Conservation (phyloP, 2,888 invertebrate species). For the Amiota communis region DNA sequence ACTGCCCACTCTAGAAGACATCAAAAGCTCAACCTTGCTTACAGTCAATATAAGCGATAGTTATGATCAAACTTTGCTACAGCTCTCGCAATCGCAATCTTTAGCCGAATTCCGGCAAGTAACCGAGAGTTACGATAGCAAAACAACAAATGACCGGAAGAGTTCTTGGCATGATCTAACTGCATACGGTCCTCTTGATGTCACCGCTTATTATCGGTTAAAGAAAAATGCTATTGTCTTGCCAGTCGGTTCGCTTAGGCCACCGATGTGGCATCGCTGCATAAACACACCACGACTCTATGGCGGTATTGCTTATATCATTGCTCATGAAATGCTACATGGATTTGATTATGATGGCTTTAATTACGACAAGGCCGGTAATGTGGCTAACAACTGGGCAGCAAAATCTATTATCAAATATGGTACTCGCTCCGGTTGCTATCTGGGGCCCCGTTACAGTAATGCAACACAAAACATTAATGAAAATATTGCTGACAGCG, state of each 20-base stretch:
- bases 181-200: slow-evolving; percentile 57
- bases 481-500: slow-evolving; percentile 69
- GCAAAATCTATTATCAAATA: slow-evolving; percentile 63
- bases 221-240: slow-evolving; percentile 64
- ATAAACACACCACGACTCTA: slow-evolving; percentile 45
- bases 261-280: slow-evolving; percentile 50
- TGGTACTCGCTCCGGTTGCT: slow-evolving; percentile 62
- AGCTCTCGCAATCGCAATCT: slow-evolving; percentile 47
- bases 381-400: slow-evolving; percentile 57
- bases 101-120: slow-evolving; percentile 43
- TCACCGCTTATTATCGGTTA: slow-evolving; percentile 68
- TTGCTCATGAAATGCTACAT: slow-evolving; percentile 68
- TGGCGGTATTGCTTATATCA: slow-evolving; percentile 63
- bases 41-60: slow-evolving; percentile 25
- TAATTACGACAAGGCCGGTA: slow-evolving; percentile 65
- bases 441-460: slow-evolving; percentile 55
- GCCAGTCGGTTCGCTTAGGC: slow-evolving; percentile 64
- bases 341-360: slow-evolving; percentile 70
- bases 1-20: slow-evolving; percentile 44
- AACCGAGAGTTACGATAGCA: neutral
- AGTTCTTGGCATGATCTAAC: slow-evolving; percentile 1
- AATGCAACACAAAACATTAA: slow-evolving; percentile 61
- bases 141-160: no score
- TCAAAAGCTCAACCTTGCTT: neutral
- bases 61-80: slow-evolving; percentile 60